Evolutionary conservation across 2,113 vertebrate genomes (phyloP), one percentile per base, ranked within the genome.

Genomic region (Geothlypis trichas): DNA sequence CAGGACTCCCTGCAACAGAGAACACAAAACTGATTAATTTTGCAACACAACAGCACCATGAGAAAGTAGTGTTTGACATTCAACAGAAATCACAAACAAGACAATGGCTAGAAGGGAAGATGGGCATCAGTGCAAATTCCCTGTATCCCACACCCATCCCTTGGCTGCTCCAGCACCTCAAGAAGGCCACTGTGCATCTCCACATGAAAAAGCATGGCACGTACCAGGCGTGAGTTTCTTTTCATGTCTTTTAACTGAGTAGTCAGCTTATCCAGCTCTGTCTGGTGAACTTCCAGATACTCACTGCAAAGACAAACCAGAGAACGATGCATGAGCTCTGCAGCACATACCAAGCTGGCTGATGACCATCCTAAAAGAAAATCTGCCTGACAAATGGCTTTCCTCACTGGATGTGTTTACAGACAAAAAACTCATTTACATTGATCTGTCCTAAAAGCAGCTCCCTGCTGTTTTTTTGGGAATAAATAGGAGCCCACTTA

Each of bases 161-260:
- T 3, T 17, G 7, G 16, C 62, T 93, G 28, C 42, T 57, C 18
- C 62, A 67, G 86, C 42, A 72, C 44, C 52, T 57, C 11, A 9
- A 13, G 65, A 54, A 54, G 57, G 67, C 44, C 68, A 26, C 49
- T 31, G 65, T 42, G 44, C 72, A 79, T 8, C 27, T 1, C 1
- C 11, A 51, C 0, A 67, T 6, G 75, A 52, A 30, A 44, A 83
- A 76, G 6, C 1, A 4, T 11, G 41, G 87, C 77, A 98, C 99
- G 84, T 97, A 99, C 99, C 99, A 99, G 97, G 89, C 99, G 99
- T 35, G 99, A 99, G 96, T 99, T 99, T 94, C 99, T 99, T 97
- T 98, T 99, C 99, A 99, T 99, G 89, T 99, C 99, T 97, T 99
- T 99, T 96, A 99, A 97, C 93, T 99, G 99, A 90, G 98, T 75